Evolutionary conservation across 1,140 invertebrate genomes (phyloP), one percentile per base, ranked within the genome.

Genomic region (Drosophila setifemur): DNA sequence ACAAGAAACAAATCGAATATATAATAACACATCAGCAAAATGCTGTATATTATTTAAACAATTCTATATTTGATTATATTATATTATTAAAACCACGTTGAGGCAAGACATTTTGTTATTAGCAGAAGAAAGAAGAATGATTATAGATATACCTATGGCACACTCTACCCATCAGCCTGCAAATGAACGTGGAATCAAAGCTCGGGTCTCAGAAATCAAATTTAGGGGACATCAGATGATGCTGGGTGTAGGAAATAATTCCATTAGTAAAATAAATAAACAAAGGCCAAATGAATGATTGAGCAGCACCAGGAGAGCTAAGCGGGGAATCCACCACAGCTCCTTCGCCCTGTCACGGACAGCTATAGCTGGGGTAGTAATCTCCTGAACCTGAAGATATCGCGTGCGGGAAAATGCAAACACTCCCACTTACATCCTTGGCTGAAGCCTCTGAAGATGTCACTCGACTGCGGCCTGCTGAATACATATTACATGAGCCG

Each of bases 261-360:
- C 81, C 82, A 86, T 86, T 86, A 81, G 81, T 52, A 70, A 73
- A 70, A 87, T 86, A 86, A 86, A 86, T 87, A 86, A 81, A 69
- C 81, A 79, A 82, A 72, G 67, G 57, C 53, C 23, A 69, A 86
- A 76, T 86, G 57, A 86, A 86, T 86, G 81, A 86, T 86, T 86
- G 75, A 86, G 76, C 55, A 86, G 68, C 37, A 18, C 4, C 28
- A 21, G 42, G 37, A 35, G 29, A 64, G 23, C 47, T 48, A 47
- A 2, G 28, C 26, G 57, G 45, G 53, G 74, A 35, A 33, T 26
- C 25, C 23, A 26, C 9, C 18, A 14, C 11, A 18, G 8, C 33
- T 25, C 11, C 6, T 21, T 9, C 12, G 14, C 9, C 25, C 49
- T 54, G 33, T 48, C 66, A 60, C 18, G 23, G n/a, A 7, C 26